Evolutionary conservation across 2,888 invertebrate species (phyloP), one percentile per base, ranked within the genome.

Genomic region (Operophtera brumata): DNA sequence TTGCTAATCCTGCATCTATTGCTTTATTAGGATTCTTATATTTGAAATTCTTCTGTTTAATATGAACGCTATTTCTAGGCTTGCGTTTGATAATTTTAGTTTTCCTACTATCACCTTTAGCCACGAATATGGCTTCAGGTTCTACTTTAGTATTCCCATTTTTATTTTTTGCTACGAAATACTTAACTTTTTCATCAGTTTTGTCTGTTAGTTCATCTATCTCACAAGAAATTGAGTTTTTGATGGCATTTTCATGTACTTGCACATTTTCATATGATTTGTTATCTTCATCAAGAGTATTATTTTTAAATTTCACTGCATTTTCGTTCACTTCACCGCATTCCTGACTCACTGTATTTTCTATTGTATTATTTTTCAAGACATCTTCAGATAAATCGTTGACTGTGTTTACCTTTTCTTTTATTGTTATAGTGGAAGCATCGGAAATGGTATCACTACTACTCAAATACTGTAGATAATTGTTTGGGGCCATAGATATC

Each of bases 11-110:
- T 20, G 59, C 59, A n/a, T 54, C 44, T 1, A 69, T 54, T 10
- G 14, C 50, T 14, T 58, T 68, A 53, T 62, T 65, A n/a, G 50
- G 32, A 37, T 62, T 66, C 55, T 73, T 64, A 26, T 50, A 52
- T 47, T 61, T 62, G 20, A 59, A 59, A 34, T 54, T 58, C 13
- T 57, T 77, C 44, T 65, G 68, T 65, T 78, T 84, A 26, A 76
- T 76, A 50, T 70, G 48, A n/a, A 69, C 32, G 14, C 70, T 77
- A 56, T 66, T 77, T 9, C 71, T 47, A 12, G 61, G 66, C 8
- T 72, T 75, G 25, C 52, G 58, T 53, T 62, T 14, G 10, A 44
- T 12, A 44, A 55, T 48, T 60, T 9, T 64, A 11, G 53, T 59
- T 34, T 48, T 59, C 39, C 64, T 61, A 54, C 59, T 54, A 49